Base-by-base conservation (phyloP, 2,888 invertebrate species). In the Drosophila testacea region DNA sequence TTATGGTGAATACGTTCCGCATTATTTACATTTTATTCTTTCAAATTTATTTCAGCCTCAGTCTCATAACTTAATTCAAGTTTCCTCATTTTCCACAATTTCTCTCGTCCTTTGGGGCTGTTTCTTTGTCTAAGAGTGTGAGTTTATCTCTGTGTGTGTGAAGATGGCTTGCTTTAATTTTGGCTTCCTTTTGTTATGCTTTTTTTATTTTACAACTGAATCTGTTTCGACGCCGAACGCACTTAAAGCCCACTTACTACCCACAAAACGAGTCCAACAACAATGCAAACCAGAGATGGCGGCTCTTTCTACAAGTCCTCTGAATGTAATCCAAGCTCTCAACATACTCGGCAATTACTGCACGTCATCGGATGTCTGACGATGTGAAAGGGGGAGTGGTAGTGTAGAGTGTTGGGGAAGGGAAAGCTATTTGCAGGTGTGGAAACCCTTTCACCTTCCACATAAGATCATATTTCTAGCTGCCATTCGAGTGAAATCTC, bases 21-120 rank as follows among this genome's bases (percentile, higher is more conserved):
- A 79, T 79, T 82, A 75, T 82, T 79, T 75, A 79, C 71, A 79
- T 82, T 79, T 70, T 70, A 79, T 82, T 75, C 72, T 75, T 73
- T 70, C 65, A 54, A 79, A 78, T 82, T 80, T 80, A 82, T 79
- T 79, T 80, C 72, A 62, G 56, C 69, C 65, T 52, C 68, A 57
- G 64, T 52, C 69, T 72, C 76, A 75, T 82, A 82, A 75, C 79
- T 80, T 82, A 79, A 80, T 79, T 78, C 72, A 64, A 81, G 56
- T 70, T 81, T 76, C 55, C 55, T 44, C 44, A 44, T 55, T 55
- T 55, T 55, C 55, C 42, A 32, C 55, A 55, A 34, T 42, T 77
- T 52, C 48, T 44, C 28, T 16, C 10, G 36, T 55, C 28, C 57
- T 22, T 39, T 39, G 44, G 55, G 55, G 34, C 16, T 42, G 51